Evolutionary conservation across 1,140 invertebrate species (phyloP).

Genomic region (Zaprionus capensis): DNA sequence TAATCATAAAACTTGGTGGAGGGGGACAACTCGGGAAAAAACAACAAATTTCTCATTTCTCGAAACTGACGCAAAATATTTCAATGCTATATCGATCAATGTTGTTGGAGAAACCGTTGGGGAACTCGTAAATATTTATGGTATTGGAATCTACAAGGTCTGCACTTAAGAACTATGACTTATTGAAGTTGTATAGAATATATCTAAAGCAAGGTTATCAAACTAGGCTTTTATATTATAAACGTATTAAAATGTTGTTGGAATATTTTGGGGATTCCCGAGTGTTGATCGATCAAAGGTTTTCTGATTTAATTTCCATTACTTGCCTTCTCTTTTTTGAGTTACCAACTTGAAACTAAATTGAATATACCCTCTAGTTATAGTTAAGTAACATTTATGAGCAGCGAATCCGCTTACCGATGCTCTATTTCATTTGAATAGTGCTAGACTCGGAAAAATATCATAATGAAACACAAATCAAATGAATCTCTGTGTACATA

Average conservation of each 20-base stretch:
- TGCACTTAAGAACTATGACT: not conserved
- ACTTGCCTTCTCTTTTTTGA: not conserved
- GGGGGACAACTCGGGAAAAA: not conserved
- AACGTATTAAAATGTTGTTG: not conserved
- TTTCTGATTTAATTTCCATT: not conserved
- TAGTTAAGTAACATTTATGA: slow-evolving; percentile 11
- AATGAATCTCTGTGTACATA: slow-evolving; percentile 34
- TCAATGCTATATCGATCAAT: not conserved
- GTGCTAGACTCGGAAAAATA: slow-evolving; percentile 10
- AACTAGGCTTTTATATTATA: not conserved
- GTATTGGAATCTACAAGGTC: not conserved
- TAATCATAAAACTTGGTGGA: slow-evolving; percentile 6
- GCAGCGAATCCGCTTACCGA: slow-evolving; percentile 10
- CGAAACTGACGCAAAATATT: not conserved
- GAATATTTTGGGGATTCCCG: too few species aligned
- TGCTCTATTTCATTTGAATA: slow-evolving; percentile 23
- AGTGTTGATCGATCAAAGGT: not conserved
- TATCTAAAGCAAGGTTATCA: not conserved
- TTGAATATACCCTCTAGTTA: not conserved
- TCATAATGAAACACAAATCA: slow-evolving; percentile 31
- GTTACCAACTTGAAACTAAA: not conserved
- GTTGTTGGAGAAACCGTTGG: not conserved
- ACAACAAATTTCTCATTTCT: not conserved
- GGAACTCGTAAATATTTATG: not conserved
- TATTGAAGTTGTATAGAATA: not conserved